phyloP scores from a whole-genome alignment of 2,797 vertebrate species.

The Nyctalus aviator region DNA sequence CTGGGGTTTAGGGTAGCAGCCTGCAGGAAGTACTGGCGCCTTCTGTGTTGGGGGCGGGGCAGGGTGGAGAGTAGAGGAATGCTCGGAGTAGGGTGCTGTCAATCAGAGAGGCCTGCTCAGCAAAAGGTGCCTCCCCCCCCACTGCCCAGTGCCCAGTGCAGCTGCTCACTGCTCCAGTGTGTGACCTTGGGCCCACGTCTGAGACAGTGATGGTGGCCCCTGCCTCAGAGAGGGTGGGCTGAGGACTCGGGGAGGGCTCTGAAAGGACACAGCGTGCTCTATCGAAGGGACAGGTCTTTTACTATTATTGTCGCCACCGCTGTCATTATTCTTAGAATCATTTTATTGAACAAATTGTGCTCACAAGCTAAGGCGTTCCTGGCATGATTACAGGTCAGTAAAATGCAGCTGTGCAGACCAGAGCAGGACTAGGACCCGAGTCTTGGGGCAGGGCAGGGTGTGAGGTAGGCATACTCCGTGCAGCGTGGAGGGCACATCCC shows the following conservation, averaged over 20 bases:
- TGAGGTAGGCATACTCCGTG: fast-evolving
- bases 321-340: background rate
- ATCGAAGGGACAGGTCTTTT: background rate
- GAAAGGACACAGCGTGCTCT: fast-evolving
- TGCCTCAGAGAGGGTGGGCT: fast-evolving
- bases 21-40: background rate
- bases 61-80: background rate
- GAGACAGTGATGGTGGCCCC: background rate
- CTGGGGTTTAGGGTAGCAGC: background rate
- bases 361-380: background rate
- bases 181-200: background rate
- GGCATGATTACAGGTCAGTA: background rate
- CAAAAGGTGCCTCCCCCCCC: background rate
- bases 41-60: background rate
- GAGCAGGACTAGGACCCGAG: background rate
- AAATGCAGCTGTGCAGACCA: background rate
- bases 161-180: background rate
- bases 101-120: background rate
- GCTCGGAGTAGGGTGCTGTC: background rate
- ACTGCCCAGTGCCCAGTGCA: fast-evolving
- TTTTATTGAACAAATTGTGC: background rate
- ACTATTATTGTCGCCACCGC: fast-evolving
- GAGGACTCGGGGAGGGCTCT: background rate
- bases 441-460: background rate
- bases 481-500: background rate